Evolutionary conservation across 1,140 invertebrate species (phyloP).

Genomic region (Drosophila hydei): DNA sequence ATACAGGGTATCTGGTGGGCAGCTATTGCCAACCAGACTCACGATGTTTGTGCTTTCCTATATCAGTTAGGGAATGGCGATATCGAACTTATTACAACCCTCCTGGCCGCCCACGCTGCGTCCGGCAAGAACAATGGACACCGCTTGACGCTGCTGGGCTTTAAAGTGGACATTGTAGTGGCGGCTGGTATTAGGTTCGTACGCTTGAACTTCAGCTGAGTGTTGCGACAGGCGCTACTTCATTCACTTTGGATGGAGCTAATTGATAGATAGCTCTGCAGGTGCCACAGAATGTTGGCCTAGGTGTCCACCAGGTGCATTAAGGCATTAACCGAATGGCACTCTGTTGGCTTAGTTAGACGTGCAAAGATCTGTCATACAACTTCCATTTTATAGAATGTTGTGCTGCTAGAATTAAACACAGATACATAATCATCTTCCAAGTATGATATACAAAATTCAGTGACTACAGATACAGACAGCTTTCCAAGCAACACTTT

Average conservation of each 20-base stretch:
- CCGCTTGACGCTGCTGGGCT: constrained; percentile 49
- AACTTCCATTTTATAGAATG: not conserved
- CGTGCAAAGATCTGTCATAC: constrained; percentile 7
- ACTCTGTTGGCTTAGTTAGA: constrained; percentile 26
- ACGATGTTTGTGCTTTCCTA: constrained; percentile 9
- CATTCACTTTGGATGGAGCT: constrained; percentile 38
- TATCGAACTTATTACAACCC: constrained; percentile 44
- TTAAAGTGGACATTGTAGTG: constrained; percentile 77
- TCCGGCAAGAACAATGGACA: constrained; percentile 63
- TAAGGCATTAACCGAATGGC: constrained; percentile 38
- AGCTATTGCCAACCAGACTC: too few species aligned
- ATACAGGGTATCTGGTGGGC: constrained; percentile 14
- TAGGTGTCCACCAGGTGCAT: constrained; percentile 3
- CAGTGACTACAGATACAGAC: too few species aligned
- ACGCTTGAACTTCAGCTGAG: constrained; percentile 72
- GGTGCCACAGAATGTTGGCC: constrained; percentile 14
- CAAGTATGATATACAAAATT: too few species aligned
- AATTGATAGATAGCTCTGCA: constrained; percentile 64
- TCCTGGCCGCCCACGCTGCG: not conserved
- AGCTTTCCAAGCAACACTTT: too few species aligned
- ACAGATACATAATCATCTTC: too few species aligned
- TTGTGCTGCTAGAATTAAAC: not conserved
- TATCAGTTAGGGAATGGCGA: constrained; percentile 52
- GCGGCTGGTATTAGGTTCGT: constrained; percentile 60
- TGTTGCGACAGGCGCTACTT: constrained; percentile 44